phyloP scores from a whole-genome alignment of 2,113 vertebrate genomes.

The Saimiri boliviensis region DNA sequence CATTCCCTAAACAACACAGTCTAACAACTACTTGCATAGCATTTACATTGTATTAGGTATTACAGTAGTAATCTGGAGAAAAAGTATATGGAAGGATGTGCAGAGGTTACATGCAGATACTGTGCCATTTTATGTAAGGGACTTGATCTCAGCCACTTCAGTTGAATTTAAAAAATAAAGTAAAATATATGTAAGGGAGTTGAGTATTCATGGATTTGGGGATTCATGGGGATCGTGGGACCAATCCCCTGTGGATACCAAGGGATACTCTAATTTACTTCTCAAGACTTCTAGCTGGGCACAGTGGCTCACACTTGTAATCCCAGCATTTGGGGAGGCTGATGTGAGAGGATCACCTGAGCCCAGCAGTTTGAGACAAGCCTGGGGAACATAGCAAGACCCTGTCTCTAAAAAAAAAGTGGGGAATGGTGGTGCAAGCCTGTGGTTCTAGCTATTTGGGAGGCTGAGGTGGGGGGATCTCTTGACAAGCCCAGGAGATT shows the following conservation, averaged over 20 bases:
- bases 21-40: background rate
- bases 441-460: no score
- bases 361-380: no score
- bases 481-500: no score
- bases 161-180: no score
- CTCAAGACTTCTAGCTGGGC: background rate
- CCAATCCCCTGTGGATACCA: background rate
- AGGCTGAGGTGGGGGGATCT: no score
- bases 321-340: no score
- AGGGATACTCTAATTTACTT: background rate
- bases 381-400: no score
- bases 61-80: background rate
- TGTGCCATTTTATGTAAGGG: background rate
- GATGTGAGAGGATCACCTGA: no score
- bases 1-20: background rate
- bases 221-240: background rate
- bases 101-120: background rate
- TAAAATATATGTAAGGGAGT: background rate
- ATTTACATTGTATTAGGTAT: background rate
- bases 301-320: no score
- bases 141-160: background rate
- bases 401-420: no score
- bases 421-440: no score
- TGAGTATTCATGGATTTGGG: background rate
- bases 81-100: background rate